Evolutionary conservation across 2,888 invertebrate species (phyloP).

Genomic region (Catocala nupta): DNA sequence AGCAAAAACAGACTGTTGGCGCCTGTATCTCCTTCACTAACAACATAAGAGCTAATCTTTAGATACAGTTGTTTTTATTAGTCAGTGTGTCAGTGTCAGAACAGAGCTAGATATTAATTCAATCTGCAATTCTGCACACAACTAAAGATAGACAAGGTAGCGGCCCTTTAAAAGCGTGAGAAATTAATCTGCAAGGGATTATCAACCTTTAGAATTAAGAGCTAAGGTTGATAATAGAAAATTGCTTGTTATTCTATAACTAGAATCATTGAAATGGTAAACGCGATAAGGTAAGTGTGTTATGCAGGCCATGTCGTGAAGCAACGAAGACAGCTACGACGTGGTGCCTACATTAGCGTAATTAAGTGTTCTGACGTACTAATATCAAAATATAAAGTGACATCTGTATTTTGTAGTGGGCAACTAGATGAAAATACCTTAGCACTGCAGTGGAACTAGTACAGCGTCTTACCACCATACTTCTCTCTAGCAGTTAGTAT

Average conservation of each 20-base stretch:
- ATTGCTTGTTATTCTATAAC: neutral
- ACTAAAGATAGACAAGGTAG: constrained; percentile 42
- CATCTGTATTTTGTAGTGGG: no score
- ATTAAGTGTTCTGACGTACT: constrained; percentile 7
- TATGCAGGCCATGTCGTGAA: constrained; percentile 20
- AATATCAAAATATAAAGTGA: no score
- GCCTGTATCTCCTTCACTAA: neutral
- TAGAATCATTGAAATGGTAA: constrained; percentile 41
- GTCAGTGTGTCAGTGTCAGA: constrained; percentile 43
- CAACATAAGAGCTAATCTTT: neutral
- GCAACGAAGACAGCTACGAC: constrained; percentile 8
- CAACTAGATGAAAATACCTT: neutral
- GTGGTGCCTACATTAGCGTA: constrained; percentile 19
- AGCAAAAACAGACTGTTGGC: no score
- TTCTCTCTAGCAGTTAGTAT: no score
- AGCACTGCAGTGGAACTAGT: no score
- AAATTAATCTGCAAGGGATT: constrained; percentile 14
- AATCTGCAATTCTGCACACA: constrained; percentile 33
- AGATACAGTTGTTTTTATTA: constrained; percentile 5
- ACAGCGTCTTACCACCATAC: no score
- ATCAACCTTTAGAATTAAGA: fast-evolving
- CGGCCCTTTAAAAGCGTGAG: constrained; percentile 41
- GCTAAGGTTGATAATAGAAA: constrained; percentile 13
- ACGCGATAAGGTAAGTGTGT: constrained; percentile 26
- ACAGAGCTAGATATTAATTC: constrained; percentile 38